These are phyloP conservation scores for Avahi laniger DNA, from an alignment of 2,797 vertebrate species.

Conservation along the genomic window DNA sequence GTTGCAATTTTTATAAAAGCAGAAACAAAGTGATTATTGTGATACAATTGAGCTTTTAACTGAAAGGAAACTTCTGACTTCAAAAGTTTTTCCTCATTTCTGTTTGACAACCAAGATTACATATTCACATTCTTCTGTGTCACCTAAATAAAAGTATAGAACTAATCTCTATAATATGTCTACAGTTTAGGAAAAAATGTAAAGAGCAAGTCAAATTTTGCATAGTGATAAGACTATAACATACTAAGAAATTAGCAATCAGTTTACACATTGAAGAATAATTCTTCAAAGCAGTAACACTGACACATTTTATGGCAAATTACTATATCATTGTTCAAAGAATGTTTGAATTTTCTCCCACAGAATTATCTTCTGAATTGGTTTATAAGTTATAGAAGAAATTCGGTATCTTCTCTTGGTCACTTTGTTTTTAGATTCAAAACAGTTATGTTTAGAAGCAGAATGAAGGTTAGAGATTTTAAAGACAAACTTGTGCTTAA, in stretches of 20 bases:
- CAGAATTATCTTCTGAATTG: constrained; percentile 16
- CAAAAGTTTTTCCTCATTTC: constrained; percentile 7
- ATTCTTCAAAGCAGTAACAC: constrained; percentile 20
- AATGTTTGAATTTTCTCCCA: background rate
- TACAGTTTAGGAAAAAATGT: constrained; percentile 1
- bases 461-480: constrained; percentile 47
- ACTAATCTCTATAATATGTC: constrained; percentile 3
- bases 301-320: background rate
- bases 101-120: constrained; percentile 10
- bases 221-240: background rate
- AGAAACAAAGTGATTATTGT: constrained; percentile 47
- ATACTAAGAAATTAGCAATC: background rate
- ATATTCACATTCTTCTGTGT: background rate
- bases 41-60: constrained; percentile 1
- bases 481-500: constrained; percentile 34
- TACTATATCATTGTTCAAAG: background rate
- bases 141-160: background rate
- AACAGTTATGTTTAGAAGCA: constrained; percentile 12
- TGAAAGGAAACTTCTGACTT: constrained; percentile 44
- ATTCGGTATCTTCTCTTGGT: background rate
- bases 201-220: constrained; percentile 39
- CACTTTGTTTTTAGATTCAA: constrained; percentile 44
- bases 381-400: constrained; percentile 32
- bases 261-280: background rate
- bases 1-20: constrained; percentile 45